Conservation (phyloP, 1,140 invertebrate genomes). For the Condylostylus longicornis region DNA sequence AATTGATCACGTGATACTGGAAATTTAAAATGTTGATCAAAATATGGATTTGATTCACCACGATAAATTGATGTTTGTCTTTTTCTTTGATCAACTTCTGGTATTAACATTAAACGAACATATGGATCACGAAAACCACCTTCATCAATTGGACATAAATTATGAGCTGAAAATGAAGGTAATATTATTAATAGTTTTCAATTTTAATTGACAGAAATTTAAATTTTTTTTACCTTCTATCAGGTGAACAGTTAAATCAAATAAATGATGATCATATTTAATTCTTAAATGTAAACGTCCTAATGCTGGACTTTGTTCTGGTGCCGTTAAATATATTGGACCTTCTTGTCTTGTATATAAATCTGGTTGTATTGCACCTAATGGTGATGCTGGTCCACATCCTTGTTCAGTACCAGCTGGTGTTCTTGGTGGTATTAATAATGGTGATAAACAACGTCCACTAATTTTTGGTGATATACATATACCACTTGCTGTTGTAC, state of each 20-base stretch:
- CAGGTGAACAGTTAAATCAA: conserved; percentile 71
- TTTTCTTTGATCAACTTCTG: conserved; percentile 68
- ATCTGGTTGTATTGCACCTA: conserved; percentile 75
- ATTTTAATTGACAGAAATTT: conserved; percentile 2
- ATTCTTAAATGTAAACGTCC: conserved; percentile 70
- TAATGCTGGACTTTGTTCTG: conserved; percentile 39
- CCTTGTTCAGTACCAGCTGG: conserved; percentile 29
- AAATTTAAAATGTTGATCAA: conserved; percentile 74
- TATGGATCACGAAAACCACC: conserved; percentile 80
- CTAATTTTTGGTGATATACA: conserved; percentile 27
- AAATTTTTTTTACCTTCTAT: conserved; percentile 53
- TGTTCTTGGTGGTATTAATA: conserved; percentile 45
- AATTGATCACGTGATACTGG: conserved; percentile 67
- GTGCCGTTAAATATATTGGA: conserved; percentile 50
- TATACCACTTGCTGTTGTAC: conserved; percentile 33
- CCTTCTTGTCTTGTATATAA: conserved; percentile 62
- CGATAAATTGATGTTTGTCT: conserved; percentile 64
- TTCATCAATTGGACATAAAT: conserved; percentile 60
- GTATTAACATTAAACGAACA: conserved; percentile 55
- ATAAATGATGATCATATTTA: conserved; percentile 78
- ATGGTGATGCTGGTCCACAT: conserved; percentile 45
- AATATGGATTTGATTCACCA: conserved; percentile 61
- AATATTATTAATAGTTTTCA: background rate
- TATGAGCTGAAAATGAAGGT: conserved; percentile 46
- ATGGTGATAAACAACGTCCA: conserved; percentile 48